Conservation (phyloP, 1,140 invertebrate genomes). For the Listronotus bonariensis region DNA sequence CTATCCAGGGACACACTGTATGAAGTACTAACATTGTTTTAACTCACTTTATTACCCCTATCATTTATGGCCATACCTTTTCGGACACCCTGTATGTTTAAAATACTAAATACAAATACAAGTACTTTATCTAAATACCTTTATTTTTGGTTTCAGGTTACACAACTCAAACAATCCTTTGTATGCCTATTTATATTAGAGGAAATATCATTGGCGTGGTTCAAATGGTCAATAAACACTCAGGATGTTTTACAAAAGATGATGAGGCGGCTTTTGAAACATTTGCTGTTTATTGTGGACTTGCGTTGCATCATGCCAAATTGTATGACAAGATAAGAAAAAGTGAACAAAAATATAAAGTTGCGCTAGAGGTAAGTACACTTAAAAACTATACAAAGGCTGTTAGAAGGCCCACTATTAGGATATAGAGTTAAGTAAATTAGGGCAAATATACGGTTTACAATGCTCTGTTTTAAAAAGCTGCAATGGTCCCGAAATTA, state of each 20-base stretch:
- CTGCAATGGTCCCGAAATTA: no score
- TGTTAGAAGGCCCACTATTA: no score
- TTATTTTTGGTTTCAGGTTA: conserved; percentile 56
- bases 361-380: conserved; percentile 58
- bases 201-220: conserved; percentile 75
- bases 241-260: conserved; percentile 70
- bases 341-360: conserved; percentile 83
- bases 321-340: conserved; percentile 82
- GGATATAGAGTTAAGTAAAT: no score
- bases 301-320: conserved; percentile 83
- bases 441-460: no score
- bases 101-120: no score
- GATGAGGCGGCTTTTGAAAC: conserved; percentile 84
- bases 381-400: background rate
- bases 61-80: no score
- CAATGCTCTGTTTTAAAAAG: no score
- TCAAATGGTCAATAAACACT: conserved; percentile 85
- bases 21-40: no score
- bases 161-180: conserved; percentile 75
- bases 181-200: conserved; percentile 84
- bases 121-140: no score
- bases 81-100: no score
- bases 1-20: no score
- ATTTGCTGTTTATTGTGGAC: conserved; percentile 83
- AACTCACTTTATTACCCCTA: no score